Conservation (phyloP, 2,113 vertebrate species). For the Lampris megalopsis region DNA sequence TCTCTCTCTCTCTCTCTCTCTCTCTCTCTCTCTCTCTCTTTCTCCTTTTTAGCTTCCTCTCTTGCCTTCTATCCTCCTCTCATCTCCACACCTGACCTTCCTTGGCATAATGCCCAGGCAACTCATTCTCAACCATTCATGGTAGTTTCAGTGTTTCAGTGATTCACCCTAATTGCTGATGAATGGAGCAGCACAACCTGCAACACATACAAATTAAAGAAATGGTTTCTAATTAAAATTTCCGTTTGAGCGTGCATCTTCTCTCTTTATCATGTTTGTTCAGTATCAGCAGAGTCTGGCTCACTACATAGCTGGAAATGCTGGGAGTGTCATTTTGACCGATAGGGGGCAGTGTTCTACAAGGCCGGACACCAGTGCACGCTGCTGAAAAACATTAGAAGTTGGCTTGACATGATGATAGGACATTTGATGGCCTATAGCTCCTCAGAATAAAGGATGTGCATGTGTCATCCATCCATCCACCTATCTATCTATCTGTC, state of each 20-base stretch:
- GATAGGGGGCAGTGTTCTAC: constrained; percentile 82
- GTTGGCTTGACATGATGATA: background rate
- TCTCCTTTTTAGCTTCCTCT: constrained; percentile 40
- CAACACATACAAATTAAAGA: constrained; percentile 60
- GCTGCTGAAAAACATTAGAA: constrained; percentile 6
- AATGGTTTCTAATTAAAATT: constrained; percentile 63
- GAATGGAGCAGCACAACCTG: constrained; percentile 50
- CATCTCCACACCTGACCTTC: constrained; percentile 45
- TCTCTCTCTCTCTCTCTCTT: constrained; percentile 3
- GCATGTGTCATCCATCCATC: too few species aligned
- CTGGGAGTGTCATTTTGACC: constrained; percentile 36
- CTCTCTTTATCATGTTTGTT: constrained; percentile 26
- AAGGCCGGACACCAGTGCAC: constrained; percentile 53
- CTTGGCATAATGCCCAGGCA: constrained; percentile 54
- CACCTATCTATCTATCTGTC: too few species aligned
- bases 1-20: constrained; percentile 13
- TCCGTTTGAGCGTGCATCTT: constrained; percentile 35
- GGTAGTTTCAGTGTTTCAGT: constrained; percentile 61
- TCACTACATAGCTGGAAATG: background rate
- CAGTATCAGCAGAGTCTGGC: background rate
- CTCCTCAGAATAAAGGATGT: background rate
- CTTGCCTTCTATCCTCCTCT: constrained; percentile 46
- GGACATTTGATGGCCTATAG: background rate
- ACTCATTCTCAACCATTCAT: constrained; percentile 53
- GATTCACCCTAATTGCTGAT: constrained; percentile 71